These are phyloP conservation scores for Chamaea fasciata DNA, from an alignment of 2,113 vertebrate species.

Conservation along the genomic window DNA sequence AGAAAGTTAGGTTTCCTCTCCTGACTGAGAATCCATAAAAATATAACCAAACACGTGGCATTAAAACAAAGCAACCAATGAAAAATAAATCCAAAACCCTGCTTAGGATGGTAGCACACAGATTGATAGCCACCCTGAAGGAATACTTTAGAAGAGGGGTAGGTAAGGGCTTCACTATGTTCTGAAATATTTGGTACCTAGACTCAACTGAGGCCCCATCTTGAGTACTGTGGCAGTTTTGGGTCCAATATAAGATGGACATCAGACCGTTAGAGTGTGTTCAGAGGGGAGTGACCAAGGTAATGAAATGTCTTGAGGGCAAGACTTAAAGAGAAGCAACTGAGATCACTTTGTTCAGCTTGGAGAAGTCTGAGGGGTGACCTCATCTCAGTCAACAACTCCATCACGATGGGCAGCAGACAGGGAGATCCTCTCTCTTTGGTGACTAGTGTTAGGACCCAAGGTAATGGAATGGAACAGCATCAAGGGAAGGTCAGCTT, in stretches of 20 bases:
- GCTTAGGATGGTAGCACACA: neutral
- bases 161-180: neutral
- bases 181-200: neutral
- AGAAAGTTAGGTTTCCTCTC: neutral
- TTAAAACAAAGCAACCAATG: neutral
- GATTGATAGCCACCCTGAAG: neutral
- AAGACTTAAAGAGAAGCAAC: accelerated
- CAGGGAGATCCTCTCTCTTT: neutral
- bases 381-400: neutral
- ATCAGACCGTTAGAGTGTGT: neutral
- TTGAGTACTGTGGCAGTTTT: neutral
- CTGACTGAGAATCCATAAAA: neutral
- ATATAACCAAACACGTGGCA: neutral
- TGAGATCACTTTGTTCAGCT: neutral
- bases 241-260: neutral
- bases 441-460: neutral
- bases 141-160: neutral
- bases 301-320: neutral
- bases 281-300: neutral
- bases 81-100: neutral
- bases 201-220: neutral
- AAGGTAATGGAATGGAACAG: neutral
- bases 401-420: neutral
- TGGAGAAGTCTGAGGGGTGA: neutral
- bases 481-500: neutral